Conservation (phyloP, 2,797 vertebrate genomes). For the Galagoides demidoff region DNA sequence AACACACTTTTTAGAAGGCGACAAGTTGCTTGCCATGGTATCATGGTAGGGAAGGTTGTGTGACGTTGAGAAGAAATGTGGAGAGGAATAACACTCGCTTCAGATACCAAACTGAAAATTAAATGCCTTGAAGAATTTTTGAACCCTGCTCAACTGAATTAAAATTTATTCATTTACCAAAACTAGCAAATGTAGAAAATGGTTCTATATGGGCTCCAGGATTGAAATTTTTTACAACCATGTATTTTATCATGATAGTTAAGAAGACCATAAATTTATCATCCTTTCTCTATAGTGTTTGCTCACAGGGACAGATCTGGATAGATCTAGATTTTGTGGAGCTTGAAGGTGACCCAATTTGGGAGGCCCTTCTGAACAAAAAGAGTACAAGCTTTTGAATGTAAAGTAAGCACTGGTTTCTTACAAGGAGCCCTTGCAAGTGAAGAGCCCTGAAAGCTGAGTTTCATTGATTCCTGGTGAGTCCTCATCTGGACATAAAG, state of each 20-base stretch:
- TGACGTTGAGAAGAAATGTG: neutral
- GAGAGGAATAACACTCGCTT: neutral
- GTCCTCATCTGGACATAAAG: neutral
- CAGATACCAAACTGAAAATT: neutral
- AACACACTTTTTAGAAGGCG: neutral
- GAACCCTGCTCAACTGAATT: neutral
- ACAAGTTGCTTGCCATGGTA: neutral
- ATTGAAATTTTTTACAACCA: neutral
- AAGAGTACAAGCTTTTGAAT: neutral
- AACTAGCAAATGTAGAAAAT: neutral
- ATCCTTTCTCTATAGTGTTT: neutral
- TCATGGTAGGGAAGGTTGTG: neutral
- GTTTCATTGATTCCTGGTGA: neutral
- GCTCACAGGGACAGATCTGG: neutral
- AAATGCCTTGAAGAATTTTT: constrained; percentile 19
- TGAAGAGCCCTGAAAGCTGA: neutral
- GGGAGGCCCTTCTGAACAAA: neutral
- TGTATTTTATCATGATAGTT: neutral
- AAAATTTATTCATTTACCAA: constrained; percentile 21
- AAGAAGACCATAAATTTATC: neutral
- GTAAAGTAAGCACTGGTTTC: neutral
- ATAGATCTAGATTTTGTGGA: neutral
- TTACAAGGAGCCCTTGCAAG: neutral
- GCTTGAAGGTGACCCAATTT: neutral
- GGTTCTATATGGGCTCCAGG: neutral